Conservation (phyloP, 2,113 vertebrate species). For the Coreoperca whiteheadi region DNA sequence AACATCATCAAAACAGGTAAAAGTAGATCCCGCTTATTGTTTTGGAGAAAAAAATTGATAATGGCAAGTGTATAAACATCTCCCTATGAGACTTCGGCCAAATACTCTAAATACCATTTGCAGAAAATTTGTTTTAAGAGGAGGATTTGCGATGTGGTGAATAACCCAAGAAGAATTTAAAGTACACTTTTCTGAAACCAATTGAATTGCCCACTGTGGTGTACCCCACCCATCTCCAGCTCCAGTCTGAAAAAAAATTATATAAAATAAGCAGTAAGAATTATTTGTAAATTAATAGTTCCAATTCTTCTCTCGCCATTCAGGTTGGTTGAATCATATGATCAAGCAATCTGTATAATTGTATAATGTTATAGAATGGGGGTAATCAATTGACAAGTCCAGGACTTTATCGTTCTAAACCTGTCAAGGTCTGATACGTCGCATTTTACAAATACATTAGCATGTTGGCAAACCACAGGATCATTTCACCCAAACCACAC, state of each 20-base stretch:
- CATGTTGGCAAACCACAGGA: not conserved
- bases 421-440: not conserved
- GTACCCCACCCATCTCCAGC: not conserved
- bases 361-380: not conserved
- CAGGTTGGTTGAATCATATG: not conserved
- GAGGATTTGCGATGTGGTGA: not conserved
- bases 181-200: not conserved
- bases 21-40: not conserved
- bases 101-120: constrained; percentile 10
- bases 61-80: constrained; percentile 18
- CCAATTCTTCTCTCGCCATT: not conserved
- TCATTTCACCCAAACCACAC: constrained; percentile 35
- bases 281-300: not conserved
- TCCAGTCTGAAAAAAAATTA: not conserved
- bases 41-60: not conserved
- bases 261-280: not conserved
- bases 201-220: not conserved
- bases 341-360: not conserved
- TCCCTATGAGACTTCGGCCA: not conserved
- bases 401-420: not conserved
- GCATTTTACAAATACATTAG: not conserved
- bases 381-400: not conserved
- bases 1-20: constrained; percentile 96
- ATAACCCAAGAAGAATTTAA: constrained; percentile 2
- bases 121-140: not conserved